Evolutionary conservation across 2,888 invertebrate species (phyloP).

Genomic region (Thelaira solivaga): DNA sequence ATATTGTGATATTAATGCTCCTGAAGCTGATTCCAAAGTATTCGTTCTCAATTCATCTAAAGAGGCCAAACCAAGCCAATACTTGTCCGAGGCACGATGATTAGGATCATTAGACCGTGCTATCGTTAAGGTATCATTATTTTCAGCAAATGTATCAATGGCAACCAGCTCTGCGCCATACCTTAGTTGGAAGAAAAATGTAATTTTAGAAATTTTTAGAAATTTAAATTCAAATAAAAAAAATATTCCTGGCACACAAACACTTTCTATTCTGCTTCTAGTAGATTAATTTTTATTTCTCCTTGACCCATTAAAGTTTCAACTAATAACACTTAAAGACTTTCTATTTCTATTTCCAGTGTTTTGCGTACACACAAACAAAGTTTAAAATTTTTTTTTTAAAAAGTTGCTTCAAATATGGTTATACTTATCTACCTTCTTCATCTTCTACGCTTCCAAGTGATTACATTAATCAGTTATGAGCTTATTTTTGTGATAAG

Average conservation of each 20-base stretch:
- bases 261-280: too few relatives aligned
- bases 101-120: slow-evolving; percentile 82
- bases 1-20: slow-evolving; percentile 92
- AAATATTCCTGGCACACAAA: too few relatives aligned
- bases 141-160: slow-evolving; percentile 93
- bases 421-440: too few relatives aligned
- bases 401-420: too few relatives aligned
- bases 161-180: slow-evolving; percentile 97
- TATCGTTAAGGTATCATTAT: slow-evolving; percentile 91
- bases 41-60: slow-evolving; percentile 94
- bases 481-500: too few relatives aligned
- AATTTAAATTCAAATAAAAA: too few relatives aligned
- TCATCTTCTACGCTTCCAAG: too few relatives aligned
- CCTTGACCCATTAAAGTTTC: not conserved
- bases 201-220: not conserved
- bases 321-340: slow-evolving; percentile 41
- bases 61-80: slow-evolving; percentile 94
- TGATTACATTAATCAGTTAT: too few relatives aligned
- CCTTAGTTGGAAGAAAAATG: slow-evolving; percentile 78
- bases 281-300: not conserved
- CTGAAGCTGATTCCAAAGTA: slow-evolving; percentile 95
- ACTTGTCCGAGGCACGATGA: slow-evolving; percentile 84
- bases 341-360: slow-evolving; percentile 47
- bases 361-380: not conserved
- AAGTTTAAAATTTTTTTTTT: too few relatives aligned